phyloP scores from a whole-genome alignment of 2,113 vertebrate species.

The Merops nubicus region DNA sequence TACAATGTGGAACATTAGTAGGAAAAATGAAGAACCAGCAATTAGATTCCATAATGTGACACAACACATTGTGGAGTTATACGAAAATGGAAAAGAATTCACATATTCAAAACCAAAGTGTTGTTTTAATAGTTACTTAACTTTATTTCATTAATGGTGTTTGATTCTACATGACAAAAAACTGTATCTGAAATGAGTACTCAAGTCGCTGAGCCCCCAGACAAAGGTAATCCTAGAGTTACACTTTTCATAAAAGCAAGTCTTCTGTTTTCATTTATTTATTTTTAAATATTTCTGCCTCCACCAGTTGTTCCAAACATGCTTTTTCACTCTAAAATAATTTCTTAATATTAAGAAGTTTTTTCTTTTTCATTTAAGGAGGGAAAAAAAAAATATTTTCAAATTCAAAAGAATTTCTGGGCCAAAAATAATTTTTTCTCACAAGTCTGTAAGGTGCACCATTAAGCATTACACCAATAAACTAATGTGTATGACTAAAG shows the following conservation, averaged over 20 bases:
- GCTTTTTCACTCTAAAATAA: neutral
- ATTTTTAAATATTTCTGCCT: neutral
- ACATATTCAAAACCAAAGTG: neutral
- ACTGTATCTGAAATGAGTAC: neutral
- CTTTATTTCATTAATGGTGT: neutral
- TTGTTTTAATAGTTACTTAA: too few species aligned
- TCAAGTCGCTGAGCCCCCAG: neutral
- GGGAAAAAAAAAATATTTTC: rapidly evolving
- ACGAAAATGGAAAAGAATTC: neutral
- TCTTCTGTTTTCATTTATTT: rapidly evolving
- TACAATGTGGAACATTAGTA: neutral
- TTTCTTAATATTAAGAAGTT: neutral
- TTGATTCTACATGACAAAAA: rapidly evolving
- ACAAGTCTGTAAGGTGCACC: neutral
- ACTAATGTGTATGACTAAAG: neutral
- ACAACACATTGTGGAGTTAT: neutral
- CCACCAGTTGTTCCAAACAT: neutral
- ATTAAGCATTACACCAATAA: neutral
- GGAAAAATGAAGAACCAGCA: rapidly evolving
- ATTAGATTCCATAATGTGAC: rapidly evolving
- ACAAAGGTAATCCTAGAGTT: neutral
- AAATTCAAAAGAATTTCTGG: neutral
- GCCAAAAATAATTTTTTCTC: neutral
- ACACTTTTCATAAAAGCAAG: neutral
- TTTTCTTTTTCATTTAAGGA: neutral